Conservation (phyloP, 2,888 invertebrate genomes). For the Cetonia aurata region DNA sequence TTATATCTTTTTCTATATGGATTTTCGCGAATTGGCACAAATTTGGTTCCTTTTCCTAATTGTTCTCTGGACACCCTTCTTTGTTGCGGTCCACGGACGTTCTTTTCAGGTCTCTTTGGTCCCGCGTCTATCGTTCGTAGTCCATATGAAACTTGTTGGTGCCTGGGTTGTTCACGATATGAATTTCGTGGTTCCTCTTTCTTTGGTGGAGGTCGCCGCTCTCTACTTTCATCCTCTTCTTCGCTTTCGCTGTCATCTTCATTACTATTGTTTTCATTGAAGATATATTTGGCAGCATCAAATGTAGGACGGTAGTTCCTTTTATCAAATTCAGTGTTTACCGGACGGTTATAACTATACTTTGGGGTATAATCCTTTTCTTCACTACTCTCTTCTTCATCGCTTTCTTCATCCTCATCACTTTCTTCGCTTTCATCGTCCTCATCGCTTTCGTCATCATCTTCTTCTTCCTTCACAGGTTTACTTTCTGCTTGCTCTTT, state of each 20-base stretch:
- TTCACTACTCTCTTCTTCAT: slow-evolving; percentile 47
- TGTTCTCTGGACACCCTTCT: slow-evolving; percentile 38
- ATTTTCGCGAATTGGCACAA: slow-evolving; percentile 46
- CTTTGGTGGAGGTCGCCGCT: slow-evolving; percentile 3
- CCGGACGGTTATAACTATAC: slow-evolving; percentile 41
- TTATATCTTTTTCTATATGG: background rate
- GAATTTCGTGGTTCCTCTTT: background rate
- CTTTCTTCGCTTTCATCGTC: slow-evolving; percentile 49
- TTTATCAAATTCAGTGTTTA: slow-evolving; percentile 43
- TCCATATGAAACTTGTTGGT: background rate
- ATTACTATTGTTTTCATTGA: slow-evolving; percentile 48
- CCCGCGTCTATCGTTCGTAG: background rate
- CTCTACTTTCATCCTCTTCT: slow-evolving; percentile 8
- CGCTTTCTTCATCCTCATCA: slow-evolving; percentile 45
- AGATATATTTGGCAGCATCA: slow-evolving; percentile 41
- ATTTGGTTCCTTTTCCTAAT: slow-evolving; percentile 51
- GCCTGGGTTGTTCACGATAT: background rate
- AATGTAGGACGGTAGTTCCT: slow-evolving; percentile 43
- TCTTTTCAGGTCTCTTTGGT: slow-evolving; percentile 7
- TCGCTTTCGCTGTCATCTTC: slow-evolving; percentile 39
- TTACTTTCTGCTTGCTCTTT: background rate
- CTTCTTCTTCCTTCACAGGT: slow-evolving; percentile 41
- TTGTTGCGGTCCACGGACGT: background rate
- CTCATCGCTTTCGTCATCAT: slow-evolving; percentile 44
- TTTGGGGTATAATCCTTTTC: slow-evolving; percentile 44